Evolutionary conservation across 2,113 vertebrate genomes (phyloP), one percentile per base, ranked within the genome.

Genomic region (Dermatemys mawii): DNA sequence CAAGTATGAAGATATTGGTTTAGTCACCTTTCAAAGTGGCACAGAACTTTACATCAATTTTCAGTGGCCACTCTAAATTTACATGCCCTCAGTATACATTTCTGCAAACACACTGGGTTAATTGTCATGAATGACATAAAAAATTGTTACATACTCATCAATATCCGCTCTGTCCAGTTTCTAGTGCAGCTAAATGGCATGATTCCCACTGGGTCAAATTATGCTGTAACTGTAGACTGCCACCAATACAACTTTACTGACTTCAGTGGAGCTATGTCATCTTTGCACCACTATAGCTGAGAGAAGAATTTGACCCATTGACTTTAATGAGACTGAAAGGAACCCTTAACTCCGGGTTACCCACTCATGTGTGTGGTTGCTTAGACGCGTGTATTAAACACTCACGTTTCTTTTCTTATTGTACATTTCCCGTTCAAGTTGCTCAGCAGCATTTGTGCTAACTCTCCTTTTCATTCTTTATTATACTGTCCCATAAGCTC

Each of bases 141-240:
- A 46, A 76, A 27, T 9, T 70, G 63, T 22, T 70, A 38, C 38
- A 46, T 16, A 27, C 22, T 46, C 24, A 44, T 44, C 26, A 44
- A 41, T 32, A 32, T 57, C 53, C 10, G 5, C 38, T 29, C 17
- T 55, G 26, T 55, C 26, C 16, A 55, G 38, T 38, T 29, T 26
- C 49, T 17, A 55, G 5, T 41, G 38, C 80, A 81, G 51, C 26
- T 41, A 17, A 17, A 17, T 27, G 51, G n/a, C 80, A 44, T 81
- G 38, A 26, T 29, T 17, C 14, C 54, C 53, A 44, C 0, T 8
- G n/a, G 53, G 27, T 16, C 5, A 22, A 63, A 78, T 90, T 19
- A 6, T 63, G 35, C 17, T 89, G 48, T 57, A 44, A 2, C 1
- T 0, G 11, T 76, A 63, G 32, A 12, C 3, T 12, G 0, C 32